Conservation (phyloP, 1,140 invertebrate species). For the Euwallacea similis region DNA sequence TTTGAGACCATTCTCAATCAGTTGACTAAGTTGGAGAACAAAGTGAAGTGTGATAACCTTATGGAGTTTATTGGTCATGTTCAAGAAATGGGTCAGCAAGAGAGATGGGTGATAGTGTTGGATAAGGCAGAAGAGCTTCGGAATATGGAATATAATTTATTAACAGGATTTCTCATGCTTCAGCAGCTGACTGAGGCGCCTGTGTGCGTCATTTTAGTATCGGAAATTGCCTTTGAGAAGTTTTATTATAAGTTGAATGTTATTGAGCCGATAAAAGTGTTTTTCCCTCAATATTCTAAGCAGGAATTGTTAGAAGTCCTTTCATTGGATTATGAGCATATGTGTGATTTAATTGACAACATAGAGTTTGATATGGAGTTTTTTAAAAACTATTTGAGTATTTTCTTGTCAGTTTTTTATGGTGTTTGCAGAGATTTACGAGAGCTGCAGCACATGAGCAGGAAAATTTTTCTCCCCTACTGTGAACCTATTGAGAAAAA, state of each 20-base stretch:
- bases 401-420: slow-evolving; percentile 80
- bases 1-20: slow-evolving; percentile 74
- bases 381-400: slow-evolving; percentile 76
- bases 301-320: slow-evolving; percentile 78
- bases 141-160: slow-evolving; percentile 70
- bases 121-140: slow-evolving; percentile 79
- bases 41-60: slow-evolving; percentile 69
- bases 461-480: slow-evolving; percentile 72
- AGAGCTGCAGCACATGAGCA: slow-evolving; percentile 74
- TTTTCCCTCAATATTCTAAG: slow-evolving; percentile 81
- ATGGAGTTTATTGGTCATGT: slow-evolving; percentile 71
- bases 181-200: slow-evolving; percentile 73
- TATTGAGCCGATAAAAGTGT: slow-evolving; percentile 72
- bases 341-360: slow-evolving; percentile 49
- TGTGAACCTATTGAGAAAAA: slow-evolving; percentile 71
- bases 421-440: slow-evolving; percentile 77
- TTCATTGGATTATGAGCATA: slow-evolving; percentile 54
- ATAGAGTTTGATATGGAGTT: slow-evolving; percentile 62
- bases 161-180: slow-evolving; percentile 70
- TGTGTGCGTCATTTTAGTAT: slow-evolving; percentile 76
- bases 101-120: slow-evolving; percentile 66
- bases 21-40: slow-evolving; percentile 53
- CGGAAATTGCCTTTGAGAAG: slow-evolving; percentile 79
- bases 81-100: slow-evolving; percentile 48
- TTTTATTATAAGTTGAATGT: slow-evolving; percentile 70